Base-by-base conservation (phyloP, 2,888 invertebrate genomes). In the Antitype chi region DNA sequence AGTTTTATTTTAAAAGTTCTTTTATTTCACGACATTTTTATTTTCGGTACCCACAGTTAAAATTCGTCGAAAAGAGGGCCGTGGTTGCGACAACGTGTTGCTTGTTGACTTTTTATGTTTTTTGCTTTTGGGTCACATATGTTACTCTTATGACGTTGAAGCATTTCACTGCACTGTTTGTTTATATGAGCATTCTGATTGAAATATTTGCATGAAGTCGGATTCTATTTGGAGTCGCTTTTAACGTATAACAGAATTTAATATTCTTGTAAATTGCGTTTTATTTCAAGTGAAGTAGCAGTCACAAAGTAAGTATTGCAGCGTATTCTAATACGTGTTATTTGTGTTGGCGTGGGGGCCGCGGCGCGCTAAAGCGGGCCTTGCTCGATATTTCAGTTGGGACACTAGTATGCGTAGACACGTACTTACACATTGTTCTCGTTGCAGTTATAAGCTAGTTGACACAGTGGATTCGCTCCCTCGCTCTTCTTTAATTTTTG, bases 381-480 rank as follows among this genome's bases (percentile, higher is more conserved):
- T 67, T 70, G 64, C 76, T 77, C 76, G 78, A 87, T 87, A 87
- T 87, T 87, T 84, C 78, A 79, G 74, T 63, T 68, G 49, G 38
- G 64, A 38, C 71, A 80, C 82, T 70, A 74, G 80, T 87, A 87
- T 87, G 87, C 87, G 78, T 78, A 82, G 86, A 81, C 87, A 87
- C 87, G 87, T 85, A 74, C 80, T 80, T 79, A 73, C 80, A 85
- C 73, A 87, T 73, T 84, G 80, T 82, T 82, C 74, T 75, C 80
- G 77, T 63, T 87, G 86, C 86, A 84, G 80, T 87, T 84, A 79
- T 86, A 80, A 87, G 76, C 78, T 63, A 79, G 77, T 81, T 84
- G 78, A 82, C 79, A 78, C 70, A 84, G 74, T 70, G 60, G 55
- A 74, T 83, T 70, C 62, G 23, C 71, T 57, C 55, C 28, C 73